A percentile compares a stretch with the other conserved stretches of the same genome.
Evolutionary conservation across 2,113 vertebrate species (phyloP).

Genomic region (Asarcornis scutulata): DNA sequence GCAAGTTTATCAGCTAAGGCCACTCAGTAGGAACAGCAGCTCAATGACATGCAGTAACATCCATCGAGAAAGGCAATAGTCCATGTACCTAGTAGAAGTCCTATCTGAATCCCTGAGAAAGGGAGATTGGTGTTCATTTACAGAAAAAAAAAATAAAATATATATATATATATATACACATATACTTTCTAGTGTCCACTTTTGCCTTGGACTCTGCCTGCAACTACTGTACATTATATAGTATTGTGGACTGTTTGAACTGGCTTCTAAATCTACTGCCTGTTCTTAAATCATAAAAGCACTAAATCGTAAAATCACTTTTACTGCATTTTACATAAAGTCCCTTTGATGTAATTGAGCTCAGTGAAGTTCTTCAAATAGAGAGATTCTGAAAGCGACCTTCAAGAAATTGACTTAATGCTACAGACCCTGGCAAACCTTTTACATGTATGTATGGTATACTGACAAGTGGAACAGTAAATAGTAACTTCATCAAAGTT

Average conservation of each 20-base stretch:
- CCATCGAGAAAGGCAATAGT: not conserved
- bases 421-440: not conserved
- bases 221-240: not conserved
- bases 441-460: not conserved
- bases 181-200: not conserved
- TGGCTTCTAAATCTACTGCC: not conserved
- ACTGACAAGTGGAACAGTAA: not conserved
- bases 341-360: not conserved
- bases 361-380: not conserved
- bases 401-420: not conserved
- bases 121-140: not conserved
- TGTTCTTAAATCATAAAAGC: not conserved
- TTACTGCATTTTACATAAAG: not conserved
- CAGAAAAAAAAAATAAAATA: not conserved
- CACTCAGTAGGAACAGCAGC: not conserved
- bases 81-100: not conserved
- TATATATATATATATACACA: not conserved
- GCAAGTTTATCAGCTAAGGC: slow-evolving; percentile 36
- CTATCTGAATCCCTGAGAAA: not conserved
- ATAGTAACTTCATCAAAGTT: not conserved
- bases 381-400: fast-evolving
- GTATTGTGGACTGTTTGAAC: not conserved
- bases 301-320: not conserved
- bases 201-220: not conserved
- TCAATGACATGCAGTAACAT: not conserved